phyloP scores from a whole-genome alignment of 2,888 invertebrate genomes.

The Andrena fulva region DNA sequence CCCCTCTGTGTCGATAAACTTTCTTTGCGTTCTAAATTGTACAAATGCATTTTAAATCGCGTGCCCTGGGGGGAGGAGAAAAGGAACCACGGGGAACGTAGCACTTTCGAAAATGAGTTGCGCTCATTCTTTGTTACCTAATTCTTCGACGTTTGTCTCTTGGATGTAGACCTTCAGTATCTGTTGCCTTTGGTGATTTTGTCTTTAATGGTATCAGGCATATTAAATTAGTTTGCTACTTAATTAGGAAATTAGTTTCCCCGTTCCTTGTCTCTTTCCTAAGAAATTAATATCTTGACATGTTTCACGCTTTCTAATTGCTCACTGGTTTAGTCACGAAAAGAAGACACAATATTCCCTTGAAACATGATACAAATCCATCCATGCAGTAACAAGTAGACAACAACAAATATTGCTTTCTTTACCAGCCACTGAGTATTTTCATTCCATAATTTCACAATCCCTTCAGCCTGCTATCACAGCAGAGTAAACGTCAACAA shows the following conservation, averaged over 20 bases:
- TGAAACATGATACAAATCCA: too few relatives aligned
- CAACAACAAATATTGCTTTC: too few relatives aligned
- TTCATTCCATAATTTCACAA: too few relatives aligned
- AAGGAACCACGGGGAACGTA: conserved; percentile 58
- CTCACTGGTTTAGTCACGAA: too few relatives aligned
- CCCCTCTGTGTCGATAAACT: background rate
- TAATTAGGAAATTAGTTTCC: background rate
- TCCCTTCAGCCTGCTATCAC: too few relatives aligned
- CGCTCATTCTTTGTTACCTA: conserved; percentile 23
- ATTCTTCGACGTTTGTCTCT: conserved; percentile 62
- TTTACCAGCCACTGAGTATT: too few relatives aligned
- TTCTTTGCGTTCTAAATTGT: conserved; percentile 22
- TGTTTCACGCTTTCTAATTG: too few relatives aligned
- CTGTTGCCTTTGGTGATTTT: background rate
- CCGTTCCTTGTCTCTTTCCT: background rate
- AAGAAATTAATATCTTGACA: too few relatives aligned
- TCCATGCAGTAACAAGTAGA: too few relatives aligned
- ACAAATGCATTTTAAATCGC: conserved; percentile 50
- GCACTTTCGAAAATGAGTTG: conserved; percentile 76
- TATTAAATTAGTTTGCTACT: background rate
- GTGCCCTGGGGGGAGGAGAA: conserved; percentile 10
- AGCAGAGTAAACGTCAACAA: background rate
- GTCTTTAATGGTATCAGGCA: background rate
- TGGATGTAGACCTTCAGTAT: background rate
- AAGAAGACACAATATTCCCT: too few relatives aligned